Evolutionary conservation across 2,797 vertebrate species (phyloP), one percentile per base, ranked within the genome.

Genomic region (Dendrocincla fuliginosa): DNA sequence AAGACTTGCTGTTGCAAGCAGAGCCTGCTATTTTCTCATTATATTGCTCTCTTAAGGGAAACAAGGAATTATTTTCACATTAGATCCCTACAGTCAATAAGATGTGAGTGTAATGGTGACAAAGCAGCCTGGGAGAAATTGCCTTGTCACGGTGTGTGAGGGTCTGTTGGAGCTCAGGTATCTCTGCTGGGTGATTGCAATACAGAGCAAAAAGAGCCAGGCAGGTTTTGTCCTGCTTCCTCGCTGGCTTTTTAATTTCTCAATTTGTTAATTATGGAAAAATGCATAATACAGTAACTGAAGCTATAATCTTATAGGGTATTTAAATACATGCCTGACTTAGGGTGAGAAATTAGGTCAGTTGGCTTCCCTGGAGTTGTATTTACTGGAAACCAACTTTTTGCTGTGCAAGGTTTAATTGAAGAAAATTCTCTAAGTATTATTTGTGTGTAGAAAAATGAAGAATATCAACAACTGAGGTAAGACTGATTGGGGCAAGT

Each of bases 21-120:
- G 53, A 52, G 33, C 53, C 22, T 53, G 49, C 85, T 76, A 11
- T 93, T 90, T 84, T 92, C 77, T 94, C 80, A 73, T 93, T 90
- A 20, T 91, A n/a, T 90, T 64, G 67, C 73, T 89, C 67, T 95
- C 88, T 92, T 80, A 65, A 63, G 91, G 91, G 93, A 94, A 97
- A 85, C 78, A 84, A 92, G 75, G 94, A 84, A 80, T 84, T 94
- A 90, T 93, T 94, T 96, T 96, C 89, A 69, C 60, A 56, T 96
- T 89, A 80, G 76, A 74, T 92, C 94, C 93, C 78, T 65, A 74
- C 53, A 89, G 83, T 87, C 84, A 82, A 46, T 85, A 93, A 83
- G 64, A 89, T 4, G 11, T 1, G 18, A 88, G 46, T 27, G 93
- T 92, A 94, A 89, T 89, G 77, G 87, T 70, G 84, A 94, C 60